phyloP scores from a whole-genome alignment of 2,888 invertebrate species.

The Lasioglossum marginatum region DNA sequence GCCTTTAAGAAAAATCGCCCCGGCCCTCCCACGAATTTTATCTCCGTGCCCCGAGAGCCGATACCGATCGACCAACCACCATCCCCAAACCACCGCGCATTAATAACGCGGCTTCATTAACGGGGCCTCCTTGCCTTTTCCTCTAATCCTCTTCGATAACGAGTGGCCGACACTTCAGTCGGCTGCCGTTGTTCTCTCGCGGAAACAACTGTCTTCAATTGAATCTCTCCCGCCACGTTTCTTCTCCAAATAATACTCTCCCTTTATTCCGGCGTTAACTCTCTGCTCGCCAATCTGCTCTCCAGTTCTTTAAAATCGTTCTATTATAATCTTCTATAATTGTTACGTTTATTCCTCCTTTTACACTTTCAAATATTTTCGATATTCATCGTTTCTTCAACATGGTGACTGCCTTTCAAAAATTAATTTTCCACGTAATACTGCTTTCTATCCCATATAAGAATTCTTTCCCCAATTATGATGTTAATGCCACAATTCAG shows the following conservation, averaged over 20 bases:
- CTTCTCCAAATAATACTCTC: neutral
- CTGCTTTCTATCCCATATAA: no score
- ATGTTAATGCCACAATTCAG: no score
- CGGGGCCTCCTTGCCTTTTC: slow-evolving; percentile 34
- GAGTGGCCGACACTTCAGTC: slow-evolving; percentile 8
- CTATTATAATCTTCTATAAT: neutral
- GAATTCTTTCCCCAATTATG: no score
- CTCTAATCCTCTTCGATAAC: slow-evolving; percentile 15
- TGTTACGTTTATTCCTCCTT: neutral
- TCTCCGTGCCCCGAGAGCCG: slow-evolving; percentile 48
- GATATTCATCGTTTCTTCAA: neutral
- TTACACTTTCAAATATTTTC: neutral
- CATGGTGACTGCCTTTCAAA: neutral
- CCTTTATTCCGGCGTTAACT: neutral
- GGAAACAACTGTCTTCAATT: neutral
- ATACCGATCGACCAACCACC: slow-evolving; percentile 57
- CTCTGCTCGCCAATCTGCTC: neutral
- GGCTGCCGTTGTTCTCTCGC: neutral
- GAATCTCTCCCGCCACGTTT: neutral
- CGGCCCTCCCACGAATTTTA: slow-evolving; percentile 64
- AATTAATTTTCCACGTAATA: neutral
- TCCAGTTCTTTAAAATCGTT: neutral
- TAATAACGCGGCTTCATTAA: slow-evolving; percentile 65
- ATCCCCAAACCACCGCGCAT: slow-evolving; percentile 16
- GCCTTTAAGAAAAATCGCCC: slow-evolving; percentile 66